Base-by-base conservation (phyloP, 2,113 vertebrate genomes). In the Tetraodon nigroviridis region DNA sequence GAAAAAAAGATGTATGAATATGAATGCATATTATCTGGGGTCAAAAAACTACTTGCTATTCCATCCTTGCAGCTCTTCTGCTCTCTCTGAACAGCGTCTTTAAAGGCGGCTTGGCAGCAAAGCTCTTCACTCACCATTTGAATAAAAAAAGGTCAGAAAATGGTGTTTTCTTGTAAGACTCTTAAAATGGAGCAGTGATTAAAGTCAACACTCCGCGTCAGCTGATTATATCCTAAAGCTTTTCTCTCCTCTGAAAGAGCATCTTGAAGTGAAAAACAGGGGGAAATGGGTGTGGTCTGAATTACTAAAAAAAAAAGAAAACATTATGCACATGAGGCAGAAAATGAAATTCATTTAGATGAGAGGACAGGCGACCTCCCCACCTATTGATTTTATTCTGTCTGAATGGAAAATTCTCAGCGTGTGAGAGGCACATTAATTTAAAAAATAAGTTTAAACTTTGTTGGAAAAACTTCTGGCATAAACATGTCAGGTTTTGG, bases 311-410 rank as follows among this genome's bases (percentile, higher is more conserved):
- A 71, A 71, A 62, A 37, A 18, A 58, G 54, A 15, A 55, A 51
- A 42, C 42, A 52, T 69, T 78, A 81, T 87, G 84, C 61, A 84
- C 85, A 77, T 83, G 58, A 77, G 73, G 64, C 18, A 7, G 70
- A 61, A 79, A 83, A 85, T 84, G 32, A 57, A 80, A 87, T 84
- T 61, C 74, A 69, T 62, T 51, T 1, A 13, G 57, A 48, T 68
- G 74, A 64, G 72, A 67, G 59, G 32, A 67, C 61, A 60, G 64
- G 45, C 65, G 69, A 84, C 81, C 84, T 76, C 48, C 42, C 71
- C 73, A 81, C 82, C 64, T 77, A 87, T 88, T 70, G 84, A 87
- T 88, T 80, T 45, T 47, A 44, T 61, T 47, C 76, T 58, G 67
- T 76, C 64, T 60, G 61, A 79, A 67, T 27, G 55, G 71, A 61